Evolutionary conservation across 2,888 invertebrate genomes (phyloP).

Genomic region (Anthophora plumipes): DNA sequence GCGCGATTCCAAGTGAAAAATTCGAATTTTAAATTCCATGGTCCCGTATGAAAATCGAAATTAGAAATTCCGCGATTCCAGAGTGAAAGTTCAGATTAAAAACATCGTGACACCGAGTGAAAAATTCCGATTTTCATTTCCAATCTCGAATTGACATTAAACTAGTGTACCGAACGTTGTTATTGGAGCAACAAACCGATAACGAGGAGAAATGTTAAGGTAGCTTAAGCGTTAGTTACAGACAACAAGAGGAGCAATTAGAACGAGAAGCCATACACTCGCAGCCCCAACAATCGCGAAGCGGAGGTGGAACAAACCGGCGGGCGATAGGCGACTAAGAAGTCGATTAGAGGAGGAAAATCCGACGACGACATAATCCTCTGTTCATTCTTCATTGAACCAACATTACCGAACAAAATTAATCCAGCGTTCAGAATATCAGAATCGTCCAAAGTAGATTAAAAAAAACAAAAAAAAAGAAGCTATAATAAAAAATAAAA

Average conservation of each 20-base stretch:
- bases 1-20: too few relatives aligned
- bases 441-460: constrained; percentile 19
- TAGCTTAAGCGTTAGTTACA: constrained; percentile 52
- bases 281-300: constrained; percentile 58
- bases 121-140: too few relatives aligned
- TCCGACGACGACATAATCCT: constrained; percentile 57
- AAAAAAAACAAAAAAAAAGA: background rate
- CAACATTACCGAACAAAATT: constrained; percentile 17
- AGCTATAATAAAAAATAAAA: background rate
- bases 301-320: constrained; percentile 58
- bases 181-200: too few relatives aligned
- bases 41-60: too few relatives aligned
- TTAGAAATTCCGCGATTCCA: too few relatives aligned
- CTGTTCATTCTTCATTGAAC: constrained; percentile 51
- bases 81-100: too few relatives aligned
- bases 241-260: constrained; percentile 64
- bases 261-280: constrained; percentile 63
- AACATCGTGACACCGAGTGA: too few relatives aligned
- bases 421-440: constrained; percentile 13
- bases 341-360: constrained; percentile 66
- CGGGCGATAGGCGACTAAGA: constrained; percentile 60
- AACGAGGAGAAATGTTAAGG: too few relatives aligned
- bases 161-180: too few relatives aligned
- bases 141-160: too few relatives aligned
- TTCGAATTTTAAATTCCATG: too few relatives aligned